A percentile compares a stretch with the other conserved stretches of the same genome.
Evolutionary conservation across 1,140 invertebrate genomes (phyloP).

Genomic region (Pseudobourletiella spinata): DNA sequence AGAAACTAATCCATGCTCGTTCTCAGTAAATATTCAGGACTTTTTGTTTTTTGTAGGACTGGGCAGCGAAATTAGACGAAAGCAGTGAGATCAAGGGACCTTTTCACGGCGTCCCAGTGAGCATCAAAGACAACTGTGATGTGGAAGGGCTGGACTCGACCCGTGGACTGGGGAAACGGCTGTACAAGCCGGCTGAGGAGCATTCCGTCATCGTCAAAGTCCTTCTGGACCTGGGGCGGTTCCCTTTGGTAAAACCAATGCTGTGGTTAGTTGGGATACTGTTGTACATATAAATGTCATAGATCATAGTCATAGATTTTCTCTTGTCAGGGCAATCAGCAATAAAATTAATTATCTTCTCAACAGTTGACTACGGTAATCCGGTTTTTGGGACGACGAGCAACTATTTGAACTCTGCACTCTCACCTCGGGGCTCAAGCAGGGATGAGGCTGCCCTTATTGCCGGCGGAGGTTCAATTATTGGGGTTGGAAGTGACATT

Average conservation of each 20-base stretch:
- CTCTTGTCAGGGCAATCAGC: too few species aligned
- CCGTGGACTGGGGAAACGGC: conserved; percentile 32
- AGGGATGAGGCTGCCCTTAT: conserved; percentile 39
- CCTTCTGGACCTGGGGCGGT: conserved; percentile 40
- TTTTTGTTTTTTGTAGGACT: conserved; percentile 34
- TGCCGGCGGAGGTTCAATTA: conserved; percentile 36
- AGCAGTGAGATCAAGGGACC: conserved; percentile 35
- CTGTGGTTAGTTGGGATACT: too few species aligned
- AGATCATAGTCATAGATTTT: too few species aligned
- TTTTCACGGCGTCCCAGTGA: conserved; percentile 41
- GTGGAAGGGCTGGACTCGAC: conserved; percentile 43
- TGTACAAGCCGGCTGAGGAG: conserved; percentile 38
- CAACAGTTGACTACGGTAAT: conserved; percentile 35
- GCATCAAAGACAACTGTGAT: conserved; percentile 39
- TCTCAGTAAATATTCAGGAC: too few species aligned
- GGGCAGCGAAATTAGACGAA: conserved; percentile 39
- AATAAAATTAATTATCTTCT: too few species aligned
- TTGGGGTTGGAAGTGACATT: conserved; percentile 46
- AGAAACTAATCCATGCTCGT: too few species aligned
- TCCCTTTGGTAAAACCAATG: conserved; percentile 45
- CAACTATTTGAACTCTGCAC: conserved; percentile 28
- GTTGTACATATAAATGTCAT: too few species aligned
- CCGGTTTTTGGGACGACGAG: conserved; percentile 36
- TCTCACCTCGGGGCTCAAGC: conserved; percentile 34
- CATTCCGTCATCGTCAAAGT: conserved; percentile 40